phyloP scores from a whole-genome alignment of 2,888 invertebrate genomes.

The Diarsia brunnea region DNA sequence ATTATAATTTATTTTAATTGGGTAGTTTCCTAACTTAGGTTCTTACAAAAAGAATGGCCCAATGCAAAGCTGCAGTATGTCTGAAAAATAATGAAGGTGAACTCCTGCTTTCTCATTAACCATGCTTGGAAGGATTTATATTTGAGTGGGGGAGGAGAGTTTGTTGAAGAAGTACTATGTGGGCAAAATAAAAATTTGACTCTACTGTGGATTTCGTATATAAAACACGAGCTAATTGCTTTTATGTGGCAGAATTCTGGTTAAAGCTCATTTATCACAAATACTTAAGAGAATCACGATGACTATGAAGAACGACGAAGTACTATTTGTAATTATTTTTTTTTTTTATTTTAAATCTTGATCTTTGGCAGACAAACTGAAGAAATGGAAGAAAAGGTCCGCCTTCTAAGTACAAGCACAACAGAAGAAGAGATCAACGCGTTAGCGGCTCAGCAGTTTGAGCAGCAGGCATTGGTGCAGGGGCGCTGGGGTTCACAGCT shows the following conservation, averaged over 20 bases:
- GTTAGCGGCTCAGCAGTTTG: slow-evolving; percentile 95
- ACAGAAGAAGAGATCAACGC: slow-evolving; percentile 96
- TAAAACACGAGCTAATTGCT: too few species aligned
- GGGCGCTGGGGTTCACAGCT: slow-evolving; percentile 96
- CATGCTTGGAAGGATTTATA: too few species aligned
- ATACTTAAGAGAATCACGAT: background rate
- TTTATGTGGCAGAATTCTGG: too few species aligned
- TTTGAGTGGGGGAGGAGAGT: too few species aligned
- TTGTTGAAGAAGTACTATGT: too few species aligned
- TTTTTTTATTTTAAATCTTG: too few species aligned
- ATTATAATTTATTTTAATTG: too few species aligned
- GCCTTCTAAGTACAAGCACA: slow-evolving; percentile 93
- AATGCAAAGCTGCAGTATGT: background rate
- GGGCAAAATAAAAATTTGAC: too few species aligned
- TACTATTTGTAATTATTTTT: background rate
- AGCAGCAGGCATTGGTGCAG: slow-evolving; percentile 95
- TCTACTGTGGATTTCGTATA: too few species aligned
- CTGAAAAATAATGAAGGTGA: background rate
- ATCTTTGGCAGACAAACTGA: slow-evolving; percentile 92
- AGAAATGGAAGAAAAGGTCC: slow-evolving; percentile 97
- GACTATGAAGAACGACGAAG: background rate
- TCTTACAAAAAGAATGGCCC: background rate
- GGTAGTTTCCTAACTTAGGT: background rate
- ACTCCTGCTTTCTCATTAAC: background rate
- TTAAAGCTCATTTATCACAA: background rate